Base-by-base conservation (phyloP, 2,113 vertebrate genomes). In the Pseudorasbora parva region DNA sequence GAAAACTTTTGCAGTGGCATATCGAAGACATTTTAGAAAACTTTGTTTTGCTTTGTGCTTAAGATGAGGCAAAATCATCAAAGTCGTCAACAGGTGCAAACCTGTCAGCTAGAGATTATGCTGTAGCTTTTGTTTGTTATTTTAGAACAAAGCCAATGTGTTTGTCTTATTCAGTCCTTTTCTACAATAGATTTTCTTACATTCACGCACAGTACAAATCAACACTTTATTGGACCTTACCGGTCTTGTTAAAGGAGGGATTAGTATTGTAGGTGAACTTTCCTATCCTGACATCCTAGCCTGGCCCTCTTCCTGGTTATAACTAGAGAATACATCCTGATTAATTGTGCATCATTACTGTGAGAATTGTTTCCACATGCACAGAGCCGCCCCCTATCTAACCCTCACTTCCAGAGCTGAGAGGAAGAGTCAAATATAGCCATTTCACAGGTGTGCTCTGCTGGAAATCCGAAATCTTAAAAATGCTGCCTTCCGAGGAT, bases 281-380 rank as follows among this genome's bases (percentile, higher is more conserved):
- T 69, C 72, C 57, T 89, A 54, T 23, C 75, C 82, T 45, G 76
- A 59, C 33, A 27, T 54, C 57, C 37, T 60, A 45, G 19, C 84
- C 66, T 85, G 82, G 74, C 77, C 45, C 37, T 54, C 33, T 69
- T 85, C 68, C 75, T 68, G 84, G 82, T 80, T 69, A 74, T 62
- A 75, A 69, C 72, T 86, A 78, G 49, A 59, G 76, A 86, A 78
- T 85, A 81, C 84, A 54, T 85, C 41, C 68, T 82, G 87, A 87
- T 88, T 87, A 84, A 87, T 86, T 87, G 80, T 68, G 87, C 54
- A 41, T 81, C 81, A 83, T 86, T 83, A 78, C 74, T 30, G 56
- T 68, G 71, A 47, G 43, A 69, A 89, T 88, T 85, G 74, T 88
- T 88, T 81, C 88, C 76, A 88, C 87, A 87, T 78, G 84, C 78